Base-by-base conservation (phyloP, 1,140 invertebrate species). In the Luehdorfia chinensis region DNA sequence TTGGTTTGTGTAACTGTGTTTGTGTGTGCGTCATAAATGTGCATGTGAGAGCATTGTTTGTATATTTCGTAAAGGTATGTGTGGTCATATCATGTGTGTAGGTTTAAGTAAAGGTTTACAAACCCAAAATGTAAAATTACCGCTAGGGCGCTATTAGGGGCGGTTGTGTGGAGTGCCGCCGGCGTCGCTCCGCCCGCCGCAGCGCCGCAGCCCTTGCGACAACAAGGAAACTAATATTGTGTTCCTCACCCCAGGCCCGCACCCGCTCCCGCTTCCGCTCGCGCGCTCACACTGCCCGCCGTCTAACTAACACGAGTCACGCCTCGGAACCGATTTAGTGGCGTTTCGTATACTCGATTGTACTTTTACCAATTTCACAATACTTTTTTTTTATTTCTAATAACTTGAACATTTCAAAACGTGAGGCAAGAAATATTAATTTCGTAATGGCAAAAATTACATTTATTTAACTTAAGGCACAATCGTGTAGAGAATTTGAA, bases 151-250 rank as follows among this genome's bases (percentile, higher is more conserved):
- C 75, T 78, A 84, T 75, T 75, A 85, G 76, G 59, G 77, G 80
- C 80, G 76, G 80, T 79, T 64, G 75, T 72, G 75, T 75, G 67
- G 66, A 61, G 71, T 65, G 68, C 71, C 68, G 72, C 78, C 74
- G 75, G 74, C 70, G 80, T 74, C 75, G 75, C 76, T 77, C 80
- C 79, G 71, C 73, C 61, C 73, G 77, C 84, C 67, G 77, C 77
- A 59, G 74, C 72, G 77, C 81, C 80, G 81, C 75, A 79, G 75
- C 84, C 87, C 84, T 87, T 87, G 84, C 84, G 85, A 87, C 78
- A 88, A 88, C 86, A 88, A 88, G 74, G 84, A 88, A 87, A 88
- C 86, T 87, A 86, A 85, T 87, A 87, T 85, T 87, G 75, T 84
- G 83, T 81, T 85, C 87, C 81, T 84, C 65, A 75, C 72, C 81